Conservation (phyloP, 2,797 vertebrate genomes). For the Saxicola maurus region DNA sequence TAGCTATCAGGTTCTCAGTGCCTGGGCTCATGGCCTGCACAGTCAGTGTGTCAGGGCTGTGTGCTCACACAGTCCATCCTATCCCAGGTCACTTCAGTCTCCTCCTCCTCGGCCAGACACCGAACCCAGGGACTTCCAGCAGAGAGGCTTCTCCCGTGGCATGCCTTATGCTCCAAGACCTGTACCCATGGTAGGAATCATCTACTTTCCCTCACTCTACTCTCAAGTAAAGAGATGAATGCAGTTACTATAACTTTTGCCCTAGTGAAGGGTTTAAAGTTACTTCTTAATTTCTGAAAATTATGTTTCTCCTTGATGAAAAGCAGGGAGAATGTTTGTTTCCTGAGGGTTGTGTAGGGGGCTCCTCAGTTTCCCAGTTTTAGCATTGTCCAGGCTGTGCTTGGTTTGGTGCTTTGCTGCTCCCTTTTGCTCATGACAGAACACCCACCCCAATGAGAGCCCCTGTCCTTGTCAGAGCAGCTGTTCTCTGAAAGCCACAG, state of each 20-base stretch:
- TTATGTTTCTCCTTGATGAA: neutral
- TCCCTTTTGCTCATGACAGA: neutral
- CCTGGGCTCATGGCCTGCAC: neutral
- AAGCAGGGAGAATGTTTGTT: neutral
- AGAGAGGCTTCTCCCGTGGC: neutral
- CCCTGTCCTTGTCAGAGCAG: neutral
- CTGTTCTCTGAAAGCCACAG: neutral
- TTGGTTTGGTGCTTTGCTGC: neutral
- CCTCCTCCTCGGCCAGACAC: neutral
- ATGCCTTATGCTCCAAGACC: neutral
- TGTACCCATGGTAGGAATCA: slow-evolving; percentile 21
- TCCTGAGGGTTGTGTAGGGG: fast-evolving
- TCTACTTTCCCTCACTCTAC: fast-evolving
- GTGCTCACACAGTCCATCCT: neutral
- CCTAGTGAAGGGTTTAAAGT: neutral
- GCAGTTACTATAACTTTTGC: neutral
- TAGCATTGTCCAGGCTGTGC: neutral
- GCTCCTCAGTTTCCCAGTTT: neutral
- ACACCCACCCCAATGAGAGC: fast-evolving
- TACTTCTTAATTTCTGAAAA: neutral
- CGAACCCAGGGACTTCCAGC: neutral
- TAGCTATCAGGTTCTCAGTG: fast-evolving
- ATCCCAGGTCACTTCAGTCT: slow-evolving; percentile 13
- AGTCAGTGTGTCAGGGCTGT: fast-evolving
- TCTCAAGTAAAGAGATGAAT: neutral